Percentiles rank a stretch among this genome's conserved stretches.
phyloP scores from a whole-genome alignment of 2,113 vertebrate species.

The Colaptes auratus region DNA sequence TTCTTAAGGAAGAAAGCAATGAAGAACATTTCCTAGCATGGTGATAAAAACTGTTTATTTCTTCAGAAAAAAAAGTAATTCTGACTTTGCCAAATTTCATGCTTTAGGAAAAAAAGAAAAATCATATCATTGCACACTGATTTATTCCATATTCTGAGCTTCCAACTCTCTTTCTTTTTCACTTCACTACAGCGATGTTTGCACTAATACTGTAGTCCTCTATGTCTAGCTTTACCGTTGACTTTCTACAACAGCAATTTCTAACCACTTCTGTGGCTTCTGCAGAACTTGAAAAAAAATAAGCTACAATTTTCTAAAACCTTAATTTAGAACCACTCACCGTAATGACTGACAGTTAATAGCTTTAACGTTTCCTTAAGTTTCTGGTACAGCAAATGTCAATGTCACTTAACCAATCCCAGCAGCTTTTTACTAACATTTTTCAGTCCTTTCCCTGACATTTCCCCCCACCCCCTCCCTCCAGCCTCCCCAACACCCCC shows the following conservation, averaged over 20 bases:
- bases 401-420: neutral
- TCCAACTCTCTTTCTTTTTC: neutral
- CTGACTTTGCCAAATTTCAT: conserved; percentile 38
- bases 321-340: conserved; percentile 20
- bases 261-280: neutral
- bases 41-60: conserved; percentile 35
- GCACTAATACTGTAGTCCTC: neutral
- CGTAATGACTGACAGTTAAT: conserved; percentile 13
- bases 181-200: neutral
- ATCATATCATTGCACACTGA: neutral
- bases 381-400: conserved; percentile 14
- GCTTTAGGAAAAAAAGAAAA: neutral
- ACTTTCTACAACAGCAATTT: neutral
- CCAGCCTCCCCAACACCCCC: accelerated
- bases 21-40: conserved; percentile 7
- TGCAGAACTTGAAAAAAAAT: neutral
- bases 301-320: neutral
- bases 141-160: neutral
- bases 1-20: conserved; percentile 3
- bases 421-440: neutral
- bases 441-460: neutral
- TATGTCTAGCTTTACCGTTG: neutral
- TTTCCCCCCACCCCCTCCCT: accelerated
- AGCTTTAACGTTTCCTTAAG: conserved; percentile 10
- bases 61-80: conserved; percentile 44